phyloP scores from a whole-genome alignment of 1,140 invertebrate genomes.

The Pogonomyrmex californicus region DNA sequence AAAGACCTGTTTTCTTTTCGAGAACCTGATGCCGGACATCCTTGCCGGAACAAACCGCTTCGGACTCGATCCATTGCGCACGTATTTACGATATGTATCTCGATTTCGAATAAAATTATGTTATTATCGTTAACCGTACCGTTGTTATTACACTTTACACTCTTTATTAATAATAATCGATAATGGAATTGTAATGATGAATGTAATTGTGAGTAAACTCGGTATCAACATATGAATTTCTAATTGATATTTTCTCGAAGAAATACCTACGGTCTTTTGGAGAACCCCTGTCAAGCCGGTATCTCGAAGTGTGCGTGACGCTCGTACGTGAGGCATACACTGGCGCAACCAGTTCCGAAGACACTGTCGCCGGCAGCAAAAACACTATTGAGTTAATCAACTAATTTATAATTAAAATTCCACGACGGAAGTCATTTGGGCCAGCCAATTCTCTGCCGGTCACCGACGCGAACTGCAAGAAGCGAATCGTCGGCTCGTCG shows the following conservation, averaged over 20 bases:
- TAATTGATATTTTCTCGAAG: background rate
- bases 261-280: constrained; percentile 47
- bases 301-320: constrained; percentile 73
- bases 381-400: constrained; percentile 88
- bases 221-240: background rate
- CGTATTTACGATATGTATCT: background rate
- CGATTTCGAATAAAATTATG: constrained; percentile 3
- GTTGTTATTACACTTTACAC: background rate
- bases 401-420: constrained; percentile 88
- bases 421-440: constrained; percentile 77
- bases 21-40: constrained; percentile 45
- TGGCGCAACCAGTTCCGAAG: constrained; percentile 70
- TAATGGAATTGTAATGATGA: background rate
- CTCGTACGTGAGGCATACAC: constrained; percentile 56
- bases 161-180: background rate
- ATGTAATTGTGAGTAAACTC: background rate
- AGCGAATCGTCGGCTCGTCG: constrained; percentile 65
- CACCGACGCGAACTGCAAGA: constrained; percentile 76
- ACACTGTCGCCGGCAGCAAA: constrained; percentile 84
- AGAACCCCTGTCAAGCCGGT: constrained; percentile 79
- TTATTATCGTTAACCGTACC: background rate
- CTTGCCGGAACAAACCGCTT: constrained; percentile 21
- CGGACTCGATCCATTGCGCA: constrained; percentile 6
- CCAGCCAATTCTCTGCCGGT: constrained; percentile 63
- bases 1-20: constrained; percentile 48